Conservation (phyloP, 2,888 invertebrate species). For the Bruchidius siliquastri region DNA sequence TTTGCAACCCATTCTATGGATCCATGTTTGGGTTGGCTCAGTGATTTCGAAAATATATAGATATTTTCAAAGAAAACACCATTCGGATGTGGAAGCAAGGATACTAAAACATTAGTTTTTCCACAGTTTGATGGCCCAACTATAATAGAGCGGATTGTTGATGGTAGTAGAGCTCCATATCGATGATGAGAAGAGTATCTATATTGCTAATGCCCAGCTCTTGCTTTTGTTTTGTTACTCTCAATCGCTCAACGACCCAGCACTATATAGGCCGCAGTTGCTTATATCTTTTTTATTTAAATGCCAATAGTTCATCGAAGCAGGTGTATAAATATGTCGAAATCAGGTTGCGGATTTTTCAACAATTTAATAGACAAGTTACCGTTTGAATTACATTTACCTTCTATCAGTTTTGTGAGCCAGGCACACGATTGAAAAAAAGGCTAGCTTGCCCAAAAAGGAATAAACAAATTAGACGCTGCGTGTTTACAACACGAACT, state of each 20-base stretch:
- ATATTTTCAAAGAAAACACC: no score
- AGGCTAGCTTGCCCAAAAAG: not conserved
- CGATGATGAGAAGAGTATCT: no score
- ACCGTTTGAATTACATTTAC: slow-evolving; percentile 10
- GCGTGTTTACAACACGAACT: no score
- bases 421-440: not conserved
- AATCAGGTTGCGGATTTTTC: not conserved
- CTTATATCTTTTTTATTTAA: not conserved
- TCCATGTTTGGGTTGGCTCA: slow-evolving; percentile 12
- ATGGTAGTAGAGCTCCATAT: no score
- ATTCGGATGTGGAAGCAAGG: slow-evolving; percentile 9
- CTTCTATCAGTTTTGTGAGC: slow-evolving; percentile 5
- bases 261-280: not conserved
- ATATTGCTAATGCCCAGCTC: not conserved
- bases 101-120: slow-evolving; percentile 2
- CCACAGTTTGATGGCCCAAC: not conserved
- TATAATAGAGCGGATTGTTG: no score
- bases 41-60: no score
- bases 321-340: not conserved
- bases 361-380: slow-evolving; percentile 9
- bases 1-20: no score
- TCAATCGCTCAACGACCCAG: not conserved
- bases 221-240: not conserved
- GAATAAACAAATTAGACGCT: no score
- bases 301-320: not conserved